A percentile compares a stretch with the other conserved stretches of the same genome.
Conservation (phyloP, 2,113 vertebrate genomes). For the Canis aureus region DNA sequence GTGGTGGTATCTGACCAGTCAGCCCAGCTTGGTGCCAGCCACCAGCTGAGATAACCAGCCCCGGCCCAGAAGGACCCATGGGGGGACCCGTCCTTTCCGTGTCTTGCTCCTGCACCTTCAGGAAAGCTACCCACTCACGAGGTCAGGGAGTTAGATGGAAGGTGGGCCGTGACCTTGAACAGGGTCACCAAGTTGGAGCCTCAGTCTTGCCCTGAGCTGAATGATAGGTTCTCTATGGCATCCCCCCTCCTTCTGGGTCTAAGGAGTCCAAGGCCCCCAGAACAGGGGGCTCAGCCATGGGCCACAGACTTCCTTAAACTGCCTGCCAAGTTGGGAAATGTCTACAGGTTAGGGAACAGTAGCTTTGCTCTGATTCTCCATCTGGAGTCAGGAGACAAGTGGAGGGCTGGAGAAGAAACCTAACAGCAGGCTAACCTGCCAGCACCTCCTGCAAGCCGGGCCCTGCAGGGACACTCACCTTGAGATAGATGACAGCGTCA, state of each 20-base stretch:
- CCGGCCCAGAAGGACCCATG: background rate
- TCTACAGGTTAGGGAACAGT: background rate
- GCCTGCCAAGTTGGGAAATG: background rate
- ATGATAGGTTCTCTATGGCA: background rate
- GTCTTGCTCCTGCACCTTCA: background rate
- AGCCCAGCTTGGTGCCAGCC: background rate
- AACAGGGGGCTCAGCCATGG: background rate
- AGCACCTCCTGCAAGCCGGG: fast-evolving
- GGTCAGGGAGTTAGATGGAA: background rate
- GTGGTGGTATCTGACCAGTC: no score
- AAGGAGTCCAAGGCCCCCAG: background rate
- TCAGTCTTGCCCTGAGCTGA: background rate
- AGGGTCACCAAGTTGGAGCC: background rate
- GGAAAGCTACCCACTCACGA: background rate
- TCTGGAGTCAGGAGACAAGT: background rate
- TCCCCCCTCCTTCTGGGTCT: background rate
- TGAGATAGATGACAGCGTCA: constrained; percentile 95
- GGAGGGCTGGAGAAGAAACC: background rate
- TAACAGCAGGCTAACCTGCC: background rate
- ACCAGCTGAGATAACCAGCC: background rate
- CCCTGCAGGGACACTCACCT: constrained; percentile 85
- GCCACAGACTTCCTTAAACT: background rate
- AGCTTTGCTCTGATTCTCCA: background rate
- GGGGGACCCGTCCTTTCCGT: background rate
- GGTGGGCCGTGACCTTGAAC: background rate